Evolutionary conservation across 2,113 vertebrate species (phyloP).

Genomic region (Leptobrachium leishanense): DNA sequence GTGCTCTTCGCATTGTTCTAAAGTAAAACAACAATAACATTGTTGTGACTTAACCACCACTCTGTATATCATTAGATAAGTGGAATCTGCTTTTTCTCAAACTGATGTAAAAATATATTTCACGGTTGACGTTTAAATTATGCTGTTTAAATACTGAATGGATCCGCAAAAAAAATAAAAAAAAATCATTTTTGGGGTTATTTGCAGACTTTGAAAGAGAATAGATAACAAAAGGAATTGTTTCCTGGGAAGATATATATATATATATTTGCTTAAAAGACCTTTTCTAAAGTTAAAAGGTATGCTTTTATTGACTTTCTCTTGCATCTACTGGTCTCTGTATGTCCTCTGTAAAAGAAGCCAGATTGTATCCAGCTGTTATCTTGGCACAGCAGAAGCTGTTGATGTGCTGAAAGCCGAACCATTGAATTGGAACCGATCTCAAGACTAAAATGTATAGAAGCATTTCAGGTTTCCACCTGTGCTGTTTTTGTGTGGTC

Average conservation of each 20-base stretch:
- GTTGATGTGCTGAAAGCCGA: conserved; percentile 42
- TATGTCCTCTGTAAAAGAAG: conserved; percentile 51
- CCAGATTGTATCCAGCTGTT: conserved; percentile 48
- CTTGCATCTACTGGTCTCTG: conserved; percentile 46
- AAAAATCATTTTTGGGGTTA: neutral
- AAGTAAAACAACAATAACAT: no score
- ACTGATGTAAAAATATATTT: neutral
- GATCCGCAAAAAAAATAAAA: no score
- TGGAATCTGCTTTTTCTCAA: neutral
- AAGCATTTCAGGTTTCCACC: conserved; percentile 24
- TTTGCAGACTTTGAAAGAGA: conserved; percentile 46
- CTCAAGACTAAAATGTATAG: conserved; percentile 25
- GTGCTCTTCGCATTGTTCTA: no score
- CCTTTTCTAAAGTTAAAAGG: conserved; percentile 63
- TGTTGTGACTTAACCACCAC: no score
- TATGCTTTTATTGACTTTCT: conserved; percentile 52
- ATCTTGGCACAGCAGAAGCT: conserved; percentile 33
- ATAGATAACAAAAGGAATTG: conserved; percentile 61
- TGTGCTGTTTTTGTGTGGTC: conserved; percentile 5
- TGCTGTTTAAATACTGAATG: neutral
- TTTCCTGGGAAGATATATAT: conserved; percentile 57
- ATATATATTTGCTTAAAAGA: conserved; percentile 63
- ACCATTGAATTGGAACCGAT: conserved; percentile 31
- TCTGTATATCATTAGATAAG: no score
- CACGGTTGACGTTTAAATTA: neutral